Base-by-base conservation (phyloP, 2,888 invertebrate genomes). In the Hemithea aestivaria region DNA sequence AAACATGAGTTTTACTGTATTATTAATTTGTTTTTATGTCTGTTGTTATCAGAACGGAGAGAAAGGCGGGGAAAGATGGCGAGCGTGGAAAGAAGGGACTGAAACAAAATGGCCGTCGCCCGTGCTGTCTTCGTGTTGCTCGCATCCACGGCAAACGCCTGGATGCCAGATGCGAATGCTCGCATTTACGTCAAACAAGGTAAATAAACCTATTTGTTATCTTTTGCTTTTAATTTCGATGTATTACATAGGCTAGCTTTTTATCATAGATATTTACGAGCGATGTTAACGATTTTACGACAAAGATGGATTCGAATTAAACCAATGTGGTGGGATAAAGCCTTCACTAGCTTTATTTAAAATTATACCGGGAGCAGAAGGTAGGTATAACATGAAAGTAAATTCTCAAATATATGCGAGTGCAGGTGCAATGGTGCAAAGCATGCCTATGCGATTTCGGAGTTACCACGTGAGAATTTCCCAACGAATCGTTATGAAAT, bases 131-230 rank as follows among this genome's bases (percentile, higher is more conserved):
- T 89, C 58, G 72, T 89, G 58, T 76, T 89, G 60, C 75, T 89
- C 62, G 87, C 82, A 53, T 83, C 83, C 70, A 85, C 88, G 71
- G 88, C 88, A 59, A 88, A 89, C 67, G 91, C 91, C 60, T 93
- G 93, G 93, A 90, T 92, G 74, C 92, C 92, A 59, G 93, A 93
- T 78, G 88, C 91, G 51, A 89, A 89, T 66, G 90, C 93, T 56
- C 90, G 91, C 73, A 85, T 93, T 64, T 88, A 90, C 76, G 81
- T 91, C 65, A 90, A 90, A 81, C 87, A 89, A 74, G 90, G 91
- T 91, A 72, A 87, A 87, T 20, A 32, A 23, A 10, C 11, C 27
- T 27, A 6, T 3, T 12, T 16, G n/a, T 20, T 6, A 8, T 27
- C 7, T 11, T 5, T 10, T n/a, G n/a, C n/a, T n/a, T n/a, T n/a